These are phyloP conservation scores for Parelbella ahira DNA, from an alignment of 2,888 invertebrate species.

Conservation along the genomic window DNA sequence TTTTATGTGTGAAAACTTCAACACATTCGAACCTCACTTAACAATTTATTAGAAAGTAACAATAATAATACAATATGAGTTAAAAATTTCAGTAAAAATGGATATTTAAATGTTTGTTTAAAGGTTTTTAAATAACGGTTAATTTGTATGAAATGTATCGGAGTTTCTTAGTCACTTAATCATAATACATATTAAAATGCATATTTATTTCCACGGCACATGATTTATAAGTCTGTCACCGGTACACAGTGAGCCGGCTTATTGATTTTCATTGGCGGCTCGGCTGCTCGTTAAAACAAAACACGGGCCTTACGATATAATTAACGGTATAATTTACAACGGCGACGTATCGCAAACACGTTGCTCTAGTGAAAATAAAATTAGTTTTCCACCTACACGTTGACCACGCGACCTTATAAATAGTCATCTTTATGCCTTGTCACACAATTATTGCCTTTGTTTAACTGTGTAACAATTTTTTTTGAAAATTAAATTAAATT, in stretches of 20 bases:
- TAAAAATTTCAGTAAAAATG: too few species aligned
- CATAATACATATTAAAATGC: too few species aligned
- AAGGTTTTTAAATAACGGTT: too few species aligned
- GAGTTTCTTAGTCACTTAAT: too few species aligned
- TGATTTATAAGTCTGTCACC: too few species aligned
- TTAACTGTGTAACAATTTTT: conserved; percentile 20
- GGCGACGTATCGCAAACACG: conserved; percentile 63
- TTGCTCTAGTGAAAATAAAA: conserved; percentile 62
- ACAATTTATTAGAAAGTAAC: too few species aligned
- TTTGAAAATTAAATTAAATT: conserved; percentile 11
- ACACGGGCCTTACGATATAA: conserved; percentile 56
- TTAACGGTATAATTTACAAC: conserved; percentile 66
- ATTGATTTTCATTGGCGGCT: conserved; percentile 49
- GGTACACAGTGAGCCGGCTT: conserved; percentile 24
- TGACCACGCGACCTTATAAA: conserved; percentile 62
- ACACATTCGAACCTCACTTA: too few species aligned
- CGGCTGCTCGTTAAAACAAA: conserved; percentile 57
- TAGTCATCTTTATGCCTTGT: conserved; percentile 52
- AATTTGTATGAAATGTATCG: too few species aligned
- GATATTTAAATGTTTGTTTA: too few species aligned
- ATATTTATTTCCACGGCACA: too few species aligned
- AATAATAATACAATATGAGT: too few species aligned
- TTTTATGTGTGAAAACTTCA: too few species aligned
- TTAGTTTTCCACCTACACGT: conserved; percentile 50
- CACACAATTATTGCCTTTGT: conserved; percentile 24